Evolutionary conservation across 2,113 vertebrate species (phyloP).

Genomic region (Porphyrio hochstetteri): DNA sequence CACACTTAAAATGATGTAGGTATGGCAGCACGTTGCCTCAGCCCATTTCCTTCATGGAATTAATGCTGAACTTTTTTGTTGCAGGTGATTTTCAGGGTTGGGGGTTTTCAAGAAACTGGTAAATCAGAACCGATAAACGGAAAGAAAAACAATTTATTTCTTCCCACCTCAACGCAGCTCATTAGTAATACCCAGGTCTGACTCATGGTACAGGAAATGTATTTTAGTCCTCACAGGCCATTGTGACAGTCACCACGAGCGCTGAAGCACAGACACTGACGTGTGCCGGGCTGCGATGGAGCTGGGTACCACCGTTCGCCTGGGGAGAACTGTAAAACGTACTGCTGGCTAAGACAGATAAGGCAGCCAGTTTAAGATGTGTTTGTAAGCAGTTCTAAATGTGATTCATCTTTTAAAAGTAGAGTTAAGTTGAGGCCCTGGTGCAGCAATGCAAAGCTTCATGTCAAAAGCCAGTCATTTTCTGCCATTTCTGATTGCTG

Average conservation of each 20-base stretch:
- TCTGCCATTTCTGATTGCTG: conserved; percentile 49
- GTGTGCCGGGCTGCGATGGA: rapidly evolving
- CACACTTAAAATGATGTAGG: not conserved
- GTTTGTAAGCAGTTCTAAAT: conserved; percentile 63
- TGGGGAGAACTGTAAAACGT: conserved; percentile 50
- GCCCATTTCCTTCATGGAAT: not conserved
- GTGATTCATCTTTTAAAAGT: conserved; percentile 64
- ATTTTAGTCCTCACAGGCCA: conserved; percentile 1
- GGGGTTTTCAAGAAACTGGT: not conserved
- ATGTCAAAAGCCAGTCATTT: conserved; percentile 50
- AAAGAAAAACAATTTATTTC: not conserved
- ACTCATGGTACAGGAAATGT: not conserved
- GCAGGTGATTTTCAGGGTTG: not conserved
- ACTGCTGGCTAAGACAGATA: conserved; percentile 75
- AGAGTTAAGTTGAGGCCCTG: conserved; percentile 68
- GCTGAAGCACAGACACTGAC: conserved; percentile 36
- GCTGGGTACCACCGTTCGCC: not conserved
- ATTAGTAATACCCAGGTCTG: conserved; percentile 23
- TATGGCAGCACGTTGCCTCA: not conserved
- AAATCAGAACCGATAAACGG: not conserved
- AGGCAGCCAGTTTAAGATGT: conserved; percentile 64
- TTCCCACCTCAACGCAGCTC: conserved; percentile 3
- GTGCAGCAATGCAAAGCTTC: conserved; percentile 52
- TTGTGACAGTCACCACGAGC: not conserved
- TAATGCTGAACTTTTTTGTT: not conserved